Percentiles rank a stretch among this genome's conserved stretches.
Conservation (phyloP, 2,888 invertebrate species). For the Spodoptera littoralis region DNA sequence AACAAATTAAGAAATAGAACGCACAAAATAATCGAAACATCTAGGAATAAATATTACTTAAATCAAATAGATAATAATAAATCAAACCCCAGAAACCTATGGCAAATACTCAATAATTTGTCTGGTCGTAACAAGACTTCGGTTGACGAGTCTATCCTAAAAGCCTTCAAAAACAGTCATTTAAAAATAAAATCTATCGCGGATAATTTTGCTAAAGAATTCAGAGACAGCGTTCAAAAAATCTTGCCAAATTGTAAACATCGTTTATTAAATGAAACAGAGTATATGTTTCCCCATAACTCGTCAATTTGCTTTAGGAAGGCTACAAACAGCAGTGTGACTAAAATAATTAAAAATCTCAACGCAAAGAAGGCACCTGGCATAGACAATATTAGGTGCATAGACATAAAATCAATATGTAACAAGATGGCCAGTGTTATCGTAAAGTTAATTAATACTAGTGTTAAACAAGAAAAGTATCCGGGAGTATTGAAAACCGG, state of each 20-base stretch:
- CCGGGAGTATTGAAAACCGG: too few relatives aligned
- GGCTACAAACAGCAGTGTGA: background rate
- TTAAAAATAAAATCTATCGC: background rate
- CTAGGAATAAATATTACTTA: too few relatives aligned
- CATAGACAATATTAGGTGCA: too few relatives aligned
- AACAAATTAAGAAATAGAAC: too few relatives aligned
- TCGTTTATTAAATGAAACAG: background rate
- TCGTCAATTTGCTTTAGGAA: slow-evolving; percentile 2
- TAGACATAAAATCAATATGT: too few relatives aligned
- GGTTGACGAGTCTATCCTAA: background rate
- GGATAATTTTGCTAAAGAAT: slow-evolving; percentile 2
- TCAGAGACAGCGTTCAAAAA: background rate
- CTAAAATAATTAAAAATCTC: background rate
- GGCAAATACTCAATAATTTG: too few relatives aligned
- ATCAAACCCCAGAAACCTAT: too few relatives aligned
- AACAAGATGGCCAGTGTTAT: too few relatives aligned
- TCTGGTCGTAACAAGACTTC: slow-evolving; percentile 5
- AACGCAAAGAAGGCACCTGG: slow-evolving; percentile 8
- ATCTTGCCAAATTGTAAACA: background rate
- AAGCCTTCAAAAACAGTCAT: background rate
- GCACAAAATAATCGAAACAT: too few relatives aligned
- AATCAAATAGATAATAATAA: too few relatives aligned
- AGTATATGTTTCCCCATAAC: slow-evolving; percentile 5
- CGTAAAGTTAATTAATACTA: too few relatives aligned
- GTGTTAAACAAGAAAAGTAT: too few relatives aligned